A percentile compares a stretch with the other conserved stretches of the same genome.
phyloP scores from a whole-genome alignment of 2,797 vertebrate species.

The Steatocranus sp. region DNA sequence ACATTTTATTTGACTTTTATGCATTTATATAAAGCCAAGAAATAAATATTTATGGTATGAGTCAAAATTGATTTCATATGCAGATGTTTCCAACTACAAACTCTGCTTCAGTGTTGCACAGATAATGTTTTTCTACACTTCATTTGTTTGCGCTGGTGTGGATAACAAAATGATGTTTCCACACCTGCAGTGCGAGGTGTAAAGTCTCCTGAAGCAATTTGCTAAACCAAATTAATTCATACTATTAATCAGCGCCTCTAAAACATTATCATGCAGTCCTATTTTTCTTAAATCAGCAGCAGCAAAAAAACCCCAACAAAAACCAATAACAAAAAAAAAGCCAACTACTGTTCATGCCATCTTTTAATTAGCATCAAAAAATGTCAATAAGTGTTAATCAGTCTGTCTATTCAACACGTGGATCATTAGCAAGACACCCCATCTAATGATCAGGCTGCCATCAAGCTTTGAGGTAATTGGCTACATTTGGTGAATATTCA shows the following conservation, averaged over 20 bases:
- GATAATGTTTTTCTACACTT: not conserved
- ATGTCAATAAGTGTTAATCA: not conserved
- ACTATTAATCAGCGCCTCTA: not conserved
- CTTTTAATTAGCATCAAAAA: not conserved
- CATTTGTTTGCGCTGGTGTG: not conserved
- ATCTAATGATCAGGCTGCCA: not conserved
- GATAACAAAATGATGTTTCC: not conserved
- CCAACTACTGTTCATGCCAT: not conserved
- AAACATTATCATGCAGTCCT: not conserved
- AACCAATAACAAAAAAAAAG: fast-evolving
- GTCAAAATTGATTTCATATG: not conserved
- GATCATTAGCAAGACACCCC: not conserved
- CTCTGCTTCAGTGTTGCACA: not conserved
- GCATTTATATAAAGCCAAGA: not conserved
- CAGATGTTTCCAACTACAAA: not conserved
- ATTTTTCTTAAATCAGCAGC: not conserved
- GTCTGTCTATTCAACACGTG: not conserved
- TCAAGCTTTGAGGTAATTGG: not conserved
- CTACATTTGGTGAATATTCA: not conserved
- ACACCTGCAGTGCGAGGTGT: not conserved
- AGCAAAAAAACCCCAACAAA: not conserved
- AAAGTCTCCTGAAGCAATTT: not conserved
- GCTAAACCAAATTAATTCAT: not conserved
- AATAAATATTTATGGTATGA: not conserved
- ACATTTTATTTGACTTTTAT: not conserved